Percentiles rank a stretch among this genome's conserved stretches.
phyloP scores from a whole-genome alignment of 2,888 invertebrate genomes.

The Philonicus albiceps region DNA sequence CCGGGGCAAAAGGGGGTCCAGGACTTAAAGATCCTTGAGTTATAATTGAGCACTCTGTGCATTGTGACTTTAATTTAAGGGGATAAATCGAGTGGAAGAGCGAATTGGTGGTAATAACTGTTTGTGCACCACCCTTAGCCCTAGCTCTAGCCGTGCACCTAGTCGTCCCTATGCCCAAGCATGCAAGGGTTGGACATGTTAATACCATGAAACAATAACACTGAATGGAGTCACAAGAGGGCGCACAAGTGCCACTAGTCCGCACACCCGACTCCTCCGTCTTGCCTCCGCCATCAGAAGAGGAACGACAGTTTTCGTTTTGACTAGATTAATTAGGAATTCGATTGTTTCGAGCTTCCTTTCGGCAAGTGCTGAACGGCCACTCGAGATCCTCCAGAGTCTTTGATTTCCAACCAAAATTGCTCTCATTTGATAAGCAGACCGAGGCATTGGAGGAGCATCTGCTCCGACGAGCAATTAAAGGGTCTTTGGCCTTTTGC shows the following conservation, averaged over 20 bases:
- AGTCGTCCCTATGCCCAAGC: not conserved
- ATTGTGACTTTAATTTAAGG: conserved; percentile 43
- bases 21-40: conserved; percentile 36
- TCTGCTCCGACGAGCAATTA: not conserved
- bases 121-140: not conserved
- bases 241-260: conserved; percentile 15
- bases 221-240: conserved; percentile 15
- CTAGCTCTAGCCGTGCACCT: not conserved
- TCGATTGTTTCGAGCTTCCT: conserved; percentile 33
- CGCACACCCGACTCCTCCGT: not conserved
- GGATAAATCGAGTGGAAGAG: conserved; percentile 41
- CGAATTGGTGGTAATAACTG: conserved; percentile 41
- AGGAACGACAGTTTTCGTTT: conserved; percentile 28
- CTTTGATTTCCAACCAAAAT: conserved; percentile 3
- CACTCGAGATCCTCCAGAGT: not conserved
- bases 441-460: not conserved
- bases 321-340: conserved; percentile 35
- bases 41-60: conserved; percentile 42
- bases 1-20: not conserved
- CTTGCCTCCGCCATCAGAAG: not conserved
- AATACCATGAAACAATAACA: conserved; percentile 31
- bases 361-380: not conserved
- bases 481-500: not conserved
- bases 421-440: not conserved
- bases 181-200: conserved; percentile 36